A percentile compares a stretch with the other conserved stretches of the same genome.
Evolutionary conservation across 2,113 vertebrate species (phyloP).

Genomic region (Stegastes partitus): DNA sequence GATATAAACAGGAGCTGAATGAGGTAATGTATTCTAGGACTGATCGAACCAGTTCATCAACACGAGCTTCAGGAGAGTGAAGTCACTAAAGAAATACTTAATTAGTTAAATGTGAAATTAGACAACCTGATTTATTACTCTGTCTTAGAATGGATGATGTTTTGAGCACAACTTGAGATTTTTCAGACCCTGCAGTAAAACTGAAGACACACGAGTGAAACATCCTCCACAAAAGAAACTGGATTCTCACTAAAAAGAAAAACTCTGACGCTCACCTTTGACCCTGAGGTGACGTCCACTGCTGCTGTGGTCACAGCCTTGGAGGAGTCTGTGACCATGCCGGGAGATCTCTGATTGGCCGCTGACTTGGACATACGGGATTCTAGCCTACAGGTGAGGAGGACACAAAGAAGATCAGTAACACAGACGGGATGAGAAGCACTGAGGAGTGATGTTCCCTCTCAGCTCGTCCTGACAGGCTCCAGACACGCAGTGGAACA

Average conservation of each 20-base stretch:
- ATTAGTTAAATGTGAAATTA: not conserved
- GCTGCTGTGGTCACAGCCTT: constrained; percentile 89
- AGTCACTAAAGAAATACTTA: not conserved
- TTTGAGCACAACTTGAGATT: too few relatives aligned
- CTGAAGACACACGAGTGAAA: not conserved
- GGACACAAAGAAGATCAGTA: constrained; percentile 18
- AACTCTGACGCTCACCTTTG: constrained; percentile 86
- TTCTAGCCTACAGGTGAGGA: constrained; percentile 83
- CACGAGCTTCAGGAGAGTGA: not conserved
- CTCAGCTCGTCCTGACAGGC: constrained; percentile 21
- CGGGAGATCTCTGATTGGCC: constrained; percentile 90
- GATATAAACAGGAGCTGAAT: constrained; percentile 51
- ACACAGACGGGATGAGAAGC: constrained; percentile 16
- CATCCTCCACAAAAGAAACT: not conserved
- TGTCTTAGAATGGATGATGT: too few relatives aligned
- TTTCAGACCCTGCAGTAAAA: not conserved
- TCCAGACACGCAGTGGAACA: constrained; percentile 1
- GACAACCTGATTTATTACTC: too few relatives aligned
- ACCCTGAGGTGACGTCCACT: constrained; percentile 85
- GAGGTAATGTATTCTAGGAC: constrained; percentile 4
- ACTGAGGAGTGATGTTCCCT: constrained; percentile 11
- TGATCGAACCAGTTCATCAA: constrained; percentile 50
- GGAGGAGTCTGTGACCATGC: constrained; percentile 94
- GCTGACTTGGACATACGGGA: constrained; percentile 92
- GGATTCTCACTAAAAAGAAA: not conserved